Conservation (phyloP, 2,113 vertebrate genomes). For the Aspidoscelis tigris region DNA sequence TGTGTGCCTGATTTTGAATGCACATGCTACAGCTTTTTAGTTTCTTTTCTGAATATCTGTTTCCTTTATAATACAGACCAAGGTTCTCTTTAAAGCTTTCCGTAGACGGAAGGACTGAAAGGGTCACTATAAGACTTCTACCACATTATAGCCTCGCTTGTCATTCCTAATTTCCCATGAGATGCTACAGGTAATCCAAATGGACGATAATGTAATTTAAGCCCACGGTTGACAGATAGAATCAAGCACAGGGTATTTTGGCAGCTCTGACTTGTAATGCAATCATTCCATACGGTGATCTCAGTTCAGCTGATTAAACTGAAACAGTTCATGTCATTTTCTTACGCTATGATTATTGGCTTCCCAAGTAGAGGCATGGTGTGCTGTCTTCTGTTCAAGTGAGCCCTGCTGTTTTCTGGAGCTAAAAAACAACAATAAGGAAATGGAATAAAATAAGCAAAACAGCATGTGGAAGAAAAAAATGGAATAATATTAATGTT, state of each 20-base stretch:
- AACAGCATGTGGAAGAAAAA: not conserved
- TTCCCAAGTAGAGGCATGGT: not conserved
- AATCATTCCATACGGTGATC: too few species aligned
- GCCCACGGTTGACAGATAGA: too few species aligned
- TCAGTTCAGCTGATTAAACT: too few species aligned
- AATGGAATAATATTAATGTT: too few species aligned
- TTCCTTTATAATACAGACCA: not conserved
- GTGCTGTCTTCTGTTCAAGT: conserved; percentile 2
- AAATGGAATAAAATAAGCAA: not conserved
- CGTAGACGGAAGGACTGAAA: not conserved
- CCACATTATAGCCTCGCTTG: not conserved
- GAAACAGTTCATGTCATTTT: not conserved
- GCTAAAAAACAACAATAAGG: not conserved
- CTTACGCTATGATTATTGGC: not conserved
- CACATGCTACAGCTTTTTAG: not conserved
- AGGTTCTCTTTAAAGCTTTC: not conserved
- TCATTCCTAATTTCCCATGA: not conserved
- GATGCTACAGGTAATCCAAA: not conserved
- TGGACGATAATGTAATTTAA: not conserved
- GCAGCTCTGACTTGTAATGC: too few species aligned
- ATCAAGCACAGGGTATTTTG: too few species aligned
- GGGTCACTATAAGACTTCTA: not conserved
- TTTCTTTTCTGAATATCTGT: not conserved
- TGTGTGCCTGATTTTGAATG: not conserved
- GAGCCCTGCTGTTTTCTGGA: not conserved